Conservation (phyloP, 1,140 invertebrate genomes). For the Zaprionus davidi region DNA sequence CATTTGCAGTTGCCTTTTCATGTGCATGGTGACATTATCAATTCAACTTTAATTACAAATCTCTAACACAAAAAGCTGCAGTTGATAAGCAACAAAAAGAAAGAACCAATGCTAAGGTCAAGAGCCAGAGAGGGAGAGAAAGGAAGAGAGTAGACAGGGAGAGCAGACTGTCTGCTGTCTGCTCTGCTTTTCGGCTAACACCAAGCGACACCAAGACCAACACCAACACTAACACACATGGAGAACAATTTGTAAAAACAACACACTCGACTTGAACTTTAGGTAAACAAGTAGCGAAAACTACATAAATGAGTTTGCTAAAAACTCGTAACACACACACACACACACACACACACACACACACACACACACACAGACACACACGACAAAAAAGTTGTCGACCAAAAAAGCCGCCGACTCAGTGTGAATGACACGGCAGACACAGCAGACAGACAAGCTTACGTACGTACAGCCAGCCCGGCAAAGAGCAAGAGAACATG, state of each 20-base stretch:
- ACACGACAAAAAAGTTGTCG: conserved; percentile 62
- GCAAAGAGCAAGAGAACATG: background rate
- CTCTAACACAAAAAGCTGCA: conserved; percentile 45
- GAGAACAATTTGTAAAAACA: conserved; percentile 83
- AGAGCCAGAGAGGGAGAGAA: conserved; percentile 32
- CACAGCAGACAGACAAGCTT: background rate
- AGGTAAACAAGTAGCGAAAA: conserved; percentile 79
- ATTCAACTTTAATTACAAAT: conserved; percentile 70
- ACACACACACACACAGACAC: background rate
- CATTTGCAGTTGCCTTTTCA: conserved; percentile 2
- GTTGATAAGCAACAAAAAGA: conserved; percentile 32
- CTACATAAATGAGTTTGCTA: conserved; percentile 81
- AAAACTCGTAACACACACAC: conserved; percentile 57
- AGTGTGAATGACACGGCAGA: conserved; percentile 75
- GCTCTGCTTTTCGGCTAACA: conserved; percentile 48
- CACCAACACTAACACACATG: conserved; percentile 37
- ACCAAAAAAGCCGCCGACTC: conserved; percentile 43
- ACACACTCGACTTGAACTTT: conserved; percentile 81
- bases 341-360: conserved; percentile 20
- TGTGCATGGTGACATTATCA: conserved; percentile 3
- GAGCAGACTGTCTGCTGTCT: conserved; percentile 39
- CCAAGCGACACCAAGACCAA: conserved; percentile 27
- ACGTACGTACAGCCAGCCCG: background rate
- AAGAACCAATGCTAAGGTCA: conserved; percentile 56
- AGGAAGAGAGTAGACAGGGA: conserved; percentile 17